Evolutionary conservation across 2,797 vertebrate species (phyloP), one percentile per base, ranked within the genome.

Genomic region (Etheostoma nigrum): DNA sequence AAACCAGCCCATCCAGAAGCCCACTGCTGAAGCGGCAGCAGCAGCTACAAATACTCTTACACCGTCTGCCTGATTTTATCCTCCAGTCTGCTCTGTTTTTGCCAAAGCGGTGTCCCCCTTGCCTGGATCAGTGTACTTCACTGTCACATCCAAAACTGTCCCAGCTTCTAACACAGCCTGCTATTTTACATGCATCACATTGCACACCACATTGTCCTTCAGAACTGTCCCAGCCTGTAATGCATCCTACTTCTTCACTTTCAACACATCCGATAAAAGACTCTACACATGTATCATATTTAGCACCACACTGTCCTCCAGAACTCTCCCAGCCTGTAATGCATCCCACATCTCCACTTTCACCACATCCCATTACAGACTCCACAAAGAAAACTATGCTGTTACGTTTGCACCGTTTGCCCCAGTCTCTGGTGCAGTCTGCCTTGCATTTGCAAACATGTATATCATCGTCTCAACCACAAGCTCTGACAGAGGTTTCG

Each of bases 41-140:
- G 86, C 91, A 90, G 86, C 88, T 89, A 36, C 83, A 86, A 85
- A 91, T 93, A 67, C 86, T 65, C 67, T 93, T 94, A 76, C 65
- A 79, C 76, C 92, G 91, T 47, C 88, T 94, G 83, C 92, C 92
- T 67, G 89, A 91, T 67, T 87, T 33, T 83, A 13, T 91, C 64
- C 82, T 88, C 72, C 89, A 83, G 84, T 70, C 89, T 72, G 47
- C 76, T 76, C 19, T 66, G 74, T 63, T n/a, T 77, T 76, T 82
- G 75, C 82, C 51, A n/a, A 51, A 45, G 58, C 76, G 79, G 78
- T 66, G 48, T 13, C 72, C 81, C 18, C 67, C 21, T 36, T 80
- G 52, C 72, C 65, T 64, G 86, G 82, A 89, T 58, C 76, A 15
- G 65, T 54, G 54, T 66, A 13, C 61, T 61, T 33, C 76, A 59